Evolutionary conservation across 2,888 invertebrate genomes (phyloP).

Genomic region (Synergus japonicus): DNA sequence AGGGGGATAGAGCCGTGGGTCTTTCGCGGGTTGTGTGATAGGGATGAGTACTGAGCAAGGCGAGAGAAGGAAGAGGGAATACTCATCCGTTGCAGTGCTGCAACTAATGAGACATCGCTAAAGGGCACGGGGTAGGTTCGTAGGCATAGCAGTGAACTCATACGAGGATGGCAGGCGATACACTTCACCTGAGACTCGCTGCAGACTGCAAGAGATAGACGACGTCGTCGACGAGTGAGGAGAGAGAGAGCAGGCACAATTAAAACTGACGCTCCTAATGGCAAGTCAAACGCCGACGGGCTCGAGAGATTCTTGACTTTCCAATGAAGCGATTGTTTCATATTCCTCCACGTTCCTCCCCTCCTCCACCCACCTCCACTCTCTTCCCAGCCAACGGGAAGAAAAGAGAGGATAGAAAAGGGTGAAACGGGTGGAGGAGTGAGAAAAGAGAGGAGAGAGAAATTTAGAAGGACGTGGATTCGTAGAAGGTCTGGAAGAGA

Average conservation of each 20-base stretch:
- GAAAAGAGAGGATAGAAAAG: conserved; percentile 46
- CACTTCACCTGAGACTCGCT: conserved; percentile 75
- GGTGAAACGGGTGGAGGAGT: conserved; percentile 1
- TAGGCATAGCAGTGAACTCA: conserved; percentile 67
- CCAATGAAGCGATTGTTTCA: conserved; percentile 78
- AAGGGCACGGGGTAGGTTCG: conserved; percentile 73
- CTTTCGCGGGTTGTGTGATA: conserved; percentile 57
- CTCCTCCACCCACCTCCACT: conserved; percentile 59
- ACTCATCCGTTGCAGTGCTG: conserved; percentile 76
- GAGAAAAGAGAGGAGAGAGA: conserved; percentile 19
- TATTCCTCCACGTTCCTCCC: conserved; percentile 70
- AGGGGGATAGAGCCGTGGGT: conserved; percentile 61
- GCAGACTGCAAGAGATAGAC: conserved; percentile 71
- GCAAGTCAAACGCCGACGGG: conserved; percentile 78
- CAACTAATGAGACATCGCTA: conserved; percentile 78
- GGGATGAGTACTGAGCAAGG: conserved; percentile 52
- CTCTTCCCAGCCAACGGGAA: conserved; percentile 58
- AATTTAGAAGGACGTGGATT: conserved; percentile 47
- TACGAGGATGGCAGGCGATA: conserved; percentile 73
- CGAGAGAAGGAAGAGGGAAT: conserved; percentile 60
- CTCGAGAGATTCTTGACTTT: conserved; percentile 77
- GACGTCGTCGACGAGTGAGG: conserved; percentile 56
- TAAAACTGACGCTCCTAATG: conserved; percentile 78
- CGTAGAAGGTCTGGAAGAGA: conserved; percentile 52
- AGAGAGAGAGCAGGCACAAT: conserved; percentile 75